phyloP scores from a whole-genome alignment of 2,888 invertebrate species.

The Sussaba pulchella region DNA sequence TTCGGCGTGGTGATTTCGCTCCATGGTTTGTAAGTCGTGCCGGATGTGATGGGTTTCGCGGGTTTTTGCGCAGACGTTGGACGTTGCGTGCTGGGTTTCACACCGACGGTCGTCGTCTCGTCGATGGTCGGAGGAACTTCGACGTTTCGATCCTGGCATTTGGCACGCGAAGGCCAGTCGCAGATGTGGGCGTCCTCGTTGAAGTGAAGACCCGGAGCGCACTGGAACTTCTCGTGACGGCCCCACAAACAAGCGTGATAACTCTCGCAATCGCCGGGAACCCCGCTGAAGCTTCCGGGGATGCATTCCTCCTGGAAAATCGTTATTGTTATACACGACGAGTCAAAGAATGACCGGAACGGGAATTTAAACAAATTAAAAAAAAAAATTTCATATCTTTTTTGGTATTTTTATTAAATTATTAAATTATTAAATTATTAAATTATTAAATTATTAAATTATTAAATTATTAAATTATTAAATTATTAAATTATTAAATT shows the following conservation, averaged over 20 bases:
- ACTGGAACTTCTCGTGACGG: constrained; percentile 89
- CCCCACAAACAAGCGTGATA: constrained; percentile 93
- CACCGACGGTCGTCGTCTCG: constrained; percentile 37
- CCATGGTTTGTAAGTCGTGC: constrained; percentile 62
- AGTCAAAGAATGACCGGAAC: no score
- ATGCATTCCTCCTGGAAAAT: constrained; percentile 72
- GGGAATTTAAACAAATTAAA: no score
- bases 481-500: no score
- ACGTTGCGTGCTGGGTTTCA: constrained; percentile 73
- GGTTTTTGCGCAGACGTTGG: constrained; percentile 69
- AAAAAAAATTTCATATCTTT: no score
- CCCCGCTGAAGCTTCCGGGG: constrained; percentile 76
- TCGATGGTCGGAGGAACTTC: constrained; percentile 58
- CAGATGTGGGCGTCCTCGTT: constrained; percentile 88
- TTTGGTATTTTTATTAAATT: no score
- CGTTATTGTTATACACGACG: no score
- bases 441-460: no score
- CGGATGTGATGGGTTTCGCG: constrained; percentile 65
- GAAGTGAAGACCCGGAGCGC: constrained; percentile 92
- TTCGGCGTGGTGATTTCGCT: constrained; percentile 68
- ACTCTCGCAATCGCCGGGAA: constrained; percentile 89
- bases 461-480: no score
- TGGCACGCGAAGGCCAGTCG: constrained; percentile 90
- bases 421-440: no score
- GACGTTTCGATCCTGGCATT: constrained; percentile 84